These are phyloP conservation scores for Megathymus violae DNA, from an alignment of 1,140 invertebrate species.

Conservation along the genomic window DNA sequence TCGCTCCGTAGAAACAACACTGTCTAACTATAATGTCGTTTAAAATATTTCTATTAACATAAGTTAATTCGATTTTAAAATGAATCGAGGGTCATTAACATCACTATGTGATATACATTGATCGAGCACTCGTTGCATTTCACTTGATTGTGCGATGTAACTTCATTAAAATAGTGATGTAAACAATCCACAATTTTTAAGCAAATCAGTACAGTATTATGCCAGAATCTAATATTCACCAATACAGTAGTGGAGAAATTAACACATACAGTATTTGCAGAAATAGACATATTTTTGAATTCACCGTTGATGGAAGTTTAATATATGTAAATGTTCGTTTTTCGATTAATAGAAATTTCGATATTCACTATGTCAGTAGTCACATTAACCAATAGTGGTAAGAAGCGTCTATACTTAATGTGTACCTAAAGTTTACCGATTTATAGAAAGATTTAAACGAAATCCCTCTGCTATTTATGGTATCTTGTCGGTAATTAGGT, in stretches of 20 bases:
- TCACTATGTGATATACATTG: constrained; percentile 3
- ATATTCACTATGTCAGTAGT: too few relatives aligned
- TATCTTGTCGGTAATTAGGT: too few relatives aligned
- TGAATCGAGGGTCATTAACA: constrained; percentile 33
- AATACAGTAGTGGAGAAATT: not conserved
- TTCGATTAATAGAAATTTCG: too few relatives aligned
- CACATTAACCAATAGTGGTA: too few relatives aligned
- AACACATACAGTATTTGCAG: not conserved
- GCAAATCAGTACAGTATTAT: too few relatives aligned
- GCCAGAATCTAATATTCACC: not conserved
- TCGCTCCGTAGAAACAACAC: not conserved
- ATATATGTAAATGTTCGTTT: too few relatives aligned
- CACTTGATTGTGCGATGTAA: constrained; percentile 11
- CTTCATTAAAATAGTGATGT: constrained; percentile 17
- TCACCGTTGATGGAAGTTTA: too few relatives aligned
- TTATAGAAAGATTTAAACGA: too few relatives aligned
- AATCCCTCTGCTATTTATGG: too few relatives aligned
- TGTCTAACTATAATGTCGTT: constrained; percentile 6
- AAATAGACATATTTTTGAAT: not conserved
- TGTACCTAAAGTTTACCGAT: too few relatives aligned
- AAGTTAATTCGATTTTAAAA: constrained; percentile 18
- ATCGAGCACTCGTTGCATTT: not conserved
- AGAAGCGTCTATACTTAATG: too few relatives aligned
- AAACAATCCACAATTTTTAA: constrained; percentile 13
- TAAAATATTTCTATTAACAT: not conserved